Evolutionary conservation across 2,888 invertebrate species (phyloP), one percentile per base, ranked within the genome.

Genomic region (Cylindroiulus punctatus): DNA sequence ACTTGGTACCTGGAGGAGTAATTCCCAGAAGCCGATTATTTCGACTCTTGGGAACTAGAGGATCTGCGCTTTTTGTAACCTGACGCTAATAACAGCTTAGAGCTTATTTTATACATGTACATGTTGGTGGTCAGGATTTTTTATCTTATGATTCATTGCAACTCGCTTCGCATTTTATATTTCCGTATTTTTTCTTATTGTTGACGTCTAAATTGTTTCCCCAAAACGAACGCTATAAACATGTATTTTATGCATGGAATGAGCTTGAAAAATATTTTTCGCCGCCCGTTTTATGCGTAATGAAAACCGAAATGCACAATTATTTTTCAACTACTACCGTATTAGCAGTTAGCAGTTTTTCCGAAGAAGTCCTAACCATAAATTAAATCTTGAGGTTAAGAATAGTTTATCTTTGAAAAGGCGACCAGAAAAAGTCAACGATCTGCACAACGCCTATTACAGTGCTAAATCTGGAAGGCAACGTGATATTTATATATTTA

Each of bases 401-500:
- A 22, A 44, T 44, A 44, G 83, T 83, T 42, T 83, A 12, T 44
- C 40, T 42, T 83, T 40, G 26, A 22, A 83, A 83, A 1, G 19
- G 83, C 19, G 40, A 19, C 22, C 30, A 17, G 12, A 44, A 84
- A 52, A 84, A 47, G 36, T 47, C 84, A 84, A 26, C 30, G 52
- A 26, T 10, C 52, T 84, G 14, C n/a, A n/a, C n/a, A n/a, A 8
- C 26, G 22, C 52, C 76, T 5, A 1, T 14, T 26, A 22, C 57
- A 76, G 10, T 76, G 14, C 76, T 76, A 30, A 76, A 30, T 30
- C 26, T 76, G 30, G 65, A 76, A 17, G 76, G 76, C 30, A 76
- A 76, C 76, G 76, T 76, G 76, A 76, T 76, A 76, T 76, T 17
- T 76, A 76, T 30, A 30, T 76, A 65, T 26, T 65, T 65, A 65